These are phyloP conservation scores for Pantherophis guttatus DNA, from an alignment of 2,113 vertebrate species.

Conservation along the genomic window DNA sequence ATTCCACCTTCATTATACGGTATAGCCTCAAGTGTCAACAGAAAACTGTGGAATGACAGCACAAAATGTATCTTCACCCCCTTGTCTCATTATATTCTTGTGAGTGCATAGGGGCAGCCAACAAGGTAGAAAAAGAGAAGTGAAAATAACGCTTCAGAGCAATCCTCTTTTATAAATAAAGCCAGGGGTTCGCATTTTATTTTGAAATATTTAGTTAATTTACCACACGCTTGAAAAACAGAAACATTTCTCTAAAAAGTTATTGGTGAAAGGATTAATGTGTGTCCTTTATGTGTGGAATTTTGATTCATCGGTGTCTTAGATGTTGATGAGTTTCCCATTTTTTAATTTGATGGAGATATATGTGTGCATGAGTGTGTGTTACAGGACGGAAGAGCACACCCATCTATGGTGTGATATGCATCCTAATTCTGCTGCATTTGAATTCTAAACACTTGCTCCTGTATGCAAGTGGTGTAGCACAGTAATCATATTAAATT, in stretches of 20 bases:
- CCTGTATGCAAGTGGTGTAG: background rate
- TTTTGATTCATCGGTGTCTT: constrained; percentile 28
- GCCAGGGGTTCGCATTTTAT: constrained; percentile 22
- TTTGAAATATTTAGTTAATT: constrained; percentile 47
- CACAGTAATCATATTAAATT: background rate
- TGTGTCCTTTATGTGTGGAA: background rate
- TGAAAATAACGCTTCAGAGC: constrained; percentile 23
- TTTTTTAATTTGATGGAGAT: background rate
- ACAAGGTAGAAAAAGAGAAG: background rate
- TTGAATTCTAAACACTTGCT: background rate
- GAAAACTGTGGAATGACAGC: constrained; percentile 6
- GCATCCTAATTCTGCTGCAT: background rate
- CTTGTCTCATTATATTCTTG: constrained; percentile 13
- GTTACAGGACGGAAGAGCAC: background rate
- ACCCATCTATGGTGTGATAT: background rate
- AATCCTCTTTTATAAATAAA: constrained; percentile 35
- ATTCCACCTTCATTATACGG: background rate
- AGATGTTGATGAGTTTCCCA: constrained; percentile 8
- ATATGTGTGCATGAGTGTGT: background rate
- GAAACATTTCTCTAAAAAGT: constrained; percentile 23
- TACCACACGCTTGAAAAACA: constrained; percentile 22
- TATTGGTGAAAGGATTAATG: background rate
- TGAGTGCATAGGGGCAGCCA: background rate
- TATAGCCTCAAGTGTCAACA: background rate
- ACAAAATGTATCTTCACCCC: background rate